Evolutionary conservation across 2,797 vertebrate genomes (phyloP).

Genomic region (Sebastes alutus): DNA sequence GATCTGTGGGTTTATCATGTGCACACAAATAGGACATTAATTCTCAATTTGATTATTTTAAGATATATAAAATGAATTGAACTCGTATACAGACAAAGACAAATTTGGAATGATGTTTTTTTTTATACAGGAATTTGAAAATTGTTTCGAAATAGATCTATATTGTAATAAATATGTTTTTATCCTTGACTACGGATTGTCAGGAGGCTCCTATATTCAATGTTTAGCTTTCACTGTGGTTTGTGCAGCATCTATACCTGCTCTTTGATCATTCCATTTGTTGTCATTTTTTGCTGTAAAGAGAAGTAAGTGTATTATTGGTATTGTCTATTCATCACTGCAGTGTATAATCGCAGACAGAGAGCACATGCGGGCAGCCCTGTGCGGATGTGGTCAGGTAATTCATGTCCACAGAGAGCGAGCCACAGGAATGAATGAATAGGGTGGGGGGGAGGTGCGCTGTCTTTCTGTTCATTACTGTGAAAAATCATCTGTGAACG

Average conservation of each 20-base stretch:
- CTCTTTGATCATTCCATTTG: constrained; percentile 9
- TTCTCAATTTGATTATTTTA: not conserved
- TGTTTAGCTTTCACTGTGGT: not conserved
- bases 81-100: not conserved
- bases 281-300: constrained; percentile 1
- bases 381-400: constrained; percentile 41
- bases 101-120: not conserved
- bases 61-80: not conserved
- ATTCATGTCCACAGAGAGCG: constrained; percentile 40
- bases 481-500: constrained; percentile 60
- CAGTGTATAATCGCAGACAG: not conserved
- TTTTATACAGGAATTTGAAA: not conserved
- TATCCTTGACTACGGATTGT: not conserved
- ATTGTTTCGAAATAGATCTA: not conserved
- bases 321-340: not conserved
- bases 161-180: not conserved
- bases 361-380: constrained; percentile 6
- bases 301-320: not conserved
- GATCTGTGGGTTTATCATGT: not conserved
- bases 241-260: not conserved
- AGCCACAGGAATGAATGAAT: constrained; percentile 26
- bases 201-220: not conserved
- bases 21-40: not conserved
- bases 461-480: constrained; percentile 5
- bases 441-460: not conserved